Conservation (phyloP, 2,888 invertebrate genomes). For the Bursaphelenchus okinawaensis region DNA sequence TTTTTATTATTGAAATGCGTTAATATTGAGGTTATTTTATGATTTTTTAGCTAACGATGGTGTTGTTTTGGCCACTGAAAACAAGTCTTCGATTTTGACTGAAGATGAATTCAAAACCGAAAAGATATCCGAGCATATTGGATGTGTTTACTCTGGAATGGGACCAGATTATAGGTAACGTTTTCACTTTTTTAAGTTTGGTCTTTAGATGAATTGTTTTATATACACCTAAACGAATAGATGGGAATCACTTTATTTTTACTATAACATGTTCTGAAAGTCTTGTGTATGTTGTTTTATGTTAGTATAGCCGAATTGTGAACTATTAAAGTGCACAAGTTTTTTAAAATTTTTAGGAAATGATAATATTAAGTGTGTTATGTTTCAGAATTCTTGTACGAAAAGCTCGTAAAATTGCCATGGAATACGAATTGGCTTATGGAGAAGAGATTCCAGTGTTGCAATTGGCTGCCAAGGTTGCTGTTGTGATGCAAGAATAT, state of each 20-base stretch:
- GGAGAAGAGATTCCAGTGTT: constrained; percentile 91
- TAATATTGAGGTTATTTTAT: no score
- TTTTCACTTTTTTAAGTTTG: background rate
- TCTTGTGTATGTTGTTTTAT: no score
- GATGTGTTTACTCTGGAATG: constrained; percentile 88
- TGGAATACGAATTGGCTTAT: constrained; percentile 78
- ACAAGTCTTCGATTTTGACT: constrained; percentile 90
- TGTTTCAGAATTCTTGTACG: constrained; percentile 42
- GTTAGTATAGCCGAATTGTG: no score
- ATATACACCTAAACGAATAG: no score
- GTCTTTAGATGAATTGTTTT: no score
- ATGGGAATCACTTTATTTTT: no score
- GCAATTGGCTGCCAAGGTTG: constrained; percentile 88
- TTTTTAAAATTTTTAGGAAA: constrained; percentile 26
- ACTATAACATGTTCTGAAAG: no score
- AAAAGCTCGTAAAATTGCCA: constrained; percentile 53
- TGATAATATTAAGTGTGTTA: background rate
- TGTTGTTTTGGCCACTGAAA: constrained; percentile 95
- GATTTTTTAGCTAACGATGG: constrained; percentile 80
- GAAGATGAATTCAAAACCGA: constrained; percentile 96
- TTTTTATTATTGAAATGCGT: no score
- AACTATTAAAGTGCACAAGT: no score
- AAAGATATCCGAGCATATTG: constrained; percentile 86
- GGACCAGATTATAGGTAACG: constrained; percentile 63
- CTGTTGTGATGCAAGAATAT: constrained; percentile 98